phyloP scores from a whole-genome alignment of 2,888 invertebrate species.

The Dendrolimus houi region DNA sequence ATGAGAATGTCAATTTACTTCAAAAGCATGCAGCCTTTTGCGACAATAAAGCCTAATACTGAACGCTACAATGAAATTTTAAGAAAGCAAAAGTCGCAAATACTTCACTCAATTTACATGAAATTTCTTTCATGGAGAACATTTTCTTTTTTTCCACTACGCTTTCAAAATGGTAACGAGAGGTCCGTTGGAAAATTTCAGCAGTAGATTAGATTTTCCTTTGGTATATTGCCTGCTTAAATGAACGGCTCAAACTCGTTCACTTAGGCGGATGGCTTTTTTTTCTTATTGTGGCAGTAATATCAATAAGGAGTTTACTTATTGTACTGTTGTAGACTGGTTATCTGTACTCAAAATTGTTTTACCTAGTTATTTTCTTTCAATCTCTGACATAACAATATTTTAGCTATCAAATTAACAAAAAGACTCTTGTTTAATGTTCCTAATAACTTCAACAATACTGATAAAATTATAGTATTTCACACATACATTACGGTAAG shows the following conservation, averaged over 20 bases:
- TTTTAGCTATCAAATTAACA: too few relatives aligned
- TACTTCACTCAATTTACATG: constrained; percentile 63
- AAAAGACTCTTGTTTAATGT: too few relatives aligned
- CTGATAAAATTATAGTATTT: too few relatives aligned
- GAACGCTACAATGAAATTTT: constrained; percentile 35
- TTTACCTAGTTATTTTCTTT: too few relatives aligned
- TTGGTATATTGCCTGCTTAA: constrained; percentile 37
- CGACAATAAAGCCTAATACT: constrained; percentile 4
- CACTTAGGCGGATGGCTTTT: constrained; percentile 11
- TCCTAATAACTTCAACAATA: too few relatives aligned
- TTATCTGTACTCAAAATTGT: too few relatives aligned
- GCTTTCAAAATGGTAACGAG: constrained; percentile 62
- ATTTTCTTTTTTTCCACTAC: constrained; percentile 47
- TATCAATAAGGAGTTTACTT: constrained; percentile 13
- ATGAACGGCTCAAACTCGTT: constrained; percentile 31
- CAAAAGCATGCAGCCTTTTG: background rate
- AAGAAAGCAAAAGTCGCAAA: constrained; percentile 44
- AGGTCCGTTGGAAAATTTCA: constrained; percentile 54
- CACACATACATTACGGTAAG: too few relatives aligned
- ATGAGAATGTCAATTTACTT: background rate
- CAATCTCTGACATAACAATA: too few relatives aligned
- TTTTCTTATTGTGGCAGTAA: constrained; percentile 7
- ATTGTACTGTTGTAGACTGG: background rate
- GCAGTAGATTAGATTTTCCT: constrained; percentile 54
- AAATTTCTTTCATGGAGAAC: constrained; percentile 58